Evolutionary conservation across 2,888 invertebrate species (phyloP).

Genomic region (Oscheius myriophilus): DNA sequence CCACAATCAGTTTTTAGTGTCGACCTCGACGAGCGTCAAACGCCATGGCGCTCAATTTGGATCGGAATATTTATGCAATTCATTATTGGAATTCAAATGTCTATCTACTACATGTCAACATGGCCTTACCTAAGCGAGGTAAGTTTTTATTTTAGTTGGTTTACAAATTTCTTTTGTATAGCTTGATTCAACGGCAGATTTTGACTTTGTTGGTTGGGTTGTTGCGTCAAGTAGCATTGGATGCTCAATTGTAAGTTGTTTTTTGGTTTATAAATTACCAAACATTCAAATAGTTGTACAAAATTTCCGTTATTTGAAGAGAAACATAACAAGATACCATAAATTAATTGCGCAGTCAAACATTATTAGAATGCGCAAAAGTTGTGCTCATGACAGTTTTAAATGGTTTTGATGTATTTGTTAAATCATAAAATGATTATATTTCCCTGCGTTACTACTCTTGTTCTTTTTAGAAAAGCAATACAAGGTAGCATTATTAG

Average conservation of each 20-base stretch:
- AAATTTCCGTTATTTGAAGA: no score
- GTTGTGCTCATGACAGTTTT: no score
- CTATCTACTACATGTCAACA: conserved; percentile 40
- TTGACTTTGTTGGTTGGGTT: conserved; percentile 52
- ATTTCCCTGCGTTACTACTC: no score
- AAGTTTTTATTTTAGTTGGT: neutral
- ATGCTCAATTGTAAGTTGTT: conserved; percentile 41
- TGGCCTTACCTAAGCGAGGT: conserved; percentile 38
- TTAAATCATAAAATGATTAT: no score
- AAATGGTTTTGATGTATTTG: no score
- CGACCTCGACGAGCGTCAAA: neutral
- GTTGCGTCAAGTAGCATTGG: conserved; percentile 51
- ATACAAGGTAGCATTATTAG: no score
- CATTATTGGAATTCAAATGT: conserved; percentile 41
- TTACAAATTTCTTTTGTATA: conserved; percentile 21
- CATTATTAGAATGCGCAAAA: no score
- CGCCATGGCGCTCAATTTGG: conserved; percentile 42
- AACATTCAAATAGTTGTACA: no score
- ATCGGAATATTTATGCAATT: conserved; percentile 44
- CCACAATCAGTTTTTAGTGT: conserved; percentile 7
- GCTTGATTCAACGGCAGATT: conserved; percentile 44
- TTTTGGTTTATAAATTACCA: no score
- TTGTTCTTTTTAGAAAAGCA: no score
- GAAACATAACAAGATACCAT: no score
- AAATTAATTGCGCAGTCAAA: no score